Percentiles rank a stretch among this genome's conserved stretches.
phyloP scores from a whole-genome alignment of 1,140 invertebrate species.

The Amyelois transitella region DNA sequence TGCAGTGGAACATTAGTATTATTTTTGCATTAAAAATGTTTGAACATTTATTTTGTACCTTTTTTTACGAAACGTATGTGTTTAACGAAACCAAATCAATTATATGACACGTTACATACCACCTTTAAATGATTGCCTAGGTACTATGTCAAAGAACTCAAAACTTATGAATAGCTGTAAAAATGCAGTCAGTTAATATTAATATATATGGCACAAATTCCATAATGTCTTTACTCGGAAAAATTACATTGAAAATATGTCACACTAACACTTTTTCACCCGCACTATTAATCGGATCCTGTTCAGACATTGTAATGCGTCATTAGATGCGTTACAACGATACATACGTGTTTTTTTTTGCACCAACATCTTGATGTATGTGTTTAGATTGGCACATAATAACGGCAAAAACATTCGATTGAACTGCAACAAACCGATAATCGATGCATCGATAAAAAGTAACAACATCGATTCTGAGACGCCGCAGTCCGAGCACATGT shows the following conservation, averaged over 20 bases:
- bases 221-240: too few relatives aligned
- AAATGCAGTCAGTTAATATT: too few relatives aligned
- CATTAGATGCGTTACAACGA: not conserved
- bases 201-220: too few relatives aligned
- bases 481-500: slow-evolving; percentile 2
- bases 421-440: slow-evolving; percentile 28
- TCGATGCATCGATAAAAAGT: slow-evolving; percentile 30
- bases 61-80: too few relatives aligned
- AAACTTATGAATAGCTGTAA: too few relatives aligned
- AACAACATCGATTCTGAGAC: slow-evolving; percentile 17
- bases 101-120: too few relatives aligned
- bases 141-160: too few relatives aligned
- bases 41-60: too few relatives aligned
- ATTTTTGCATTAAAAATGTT: too few relatives aligned
- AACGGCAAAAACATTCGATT: slow-evolving; percentile 23
- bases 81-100: too few relatives aligned
- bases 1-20: too few relatives aligned
- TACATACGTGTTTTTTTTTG: slow-evolving; percentile 9
- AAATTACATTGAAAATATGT: not conserved
- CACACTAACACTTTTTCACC: not conserved
- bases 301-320: slow-evolving; percentile 6
- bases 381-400: slow-evolving; percentile 10
- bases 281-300: slow-evolving; percentile 5
- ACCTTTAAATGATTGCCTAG: too few relatives aligned
- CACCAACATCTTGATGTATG: slow-evolving; percentile 3